Evolutionary conservation across 1,140 invertebrate species (phyloP), one percentile per base, ranked within the genome.

Genomic region (Popillia japonica): DNA sequence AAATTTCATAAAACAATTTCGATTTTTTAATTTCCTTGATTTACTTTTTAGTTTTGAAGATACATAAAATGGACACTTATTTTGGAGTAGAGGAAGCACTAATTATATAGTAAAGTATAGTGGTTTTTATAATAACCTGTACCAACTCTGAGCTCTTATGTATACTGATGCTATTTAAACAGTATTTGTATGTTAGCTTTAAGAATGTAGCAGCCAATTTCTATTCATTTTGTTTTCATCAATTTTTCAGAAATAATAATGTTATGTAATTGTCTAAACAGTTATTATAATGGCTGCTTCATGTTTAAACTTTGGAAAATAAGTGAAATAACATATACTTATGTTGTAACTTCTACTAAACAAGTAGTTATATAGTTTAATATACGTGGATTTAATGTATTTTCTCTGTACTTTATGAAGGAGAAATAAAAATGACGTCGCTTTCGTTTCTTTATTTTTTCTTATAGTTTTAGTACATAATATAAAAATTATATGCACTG

Each of bases 161-260:
- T 73, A 73, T 73, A 73, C 72, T 11, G 20, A 73, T 78, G 78
- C 40, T 40, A 80, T 78, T 78, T 80, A 80, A 72, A 80, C 79
- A 74, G 76, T 76, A 76, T 78, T 75, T 78, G 77, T 78, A 77
- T 80, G 72, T 79, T 75, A n/a, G n/a, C 79, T 59, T 76, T 27
- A 27, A 59, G n/a, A 20, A 23, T 76, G 27, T 76, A 59, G 20
- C 44, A 59, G 44, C 59, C 61, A 23, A 17, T 64, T 64, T 64
- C 6, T 7, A 64, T 64, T 64, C 22, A 64, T 22, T 17, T 17
- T 14, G 4, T 48, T 48, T 8, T 42, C 8, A n/a, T n/a, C n/a
- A n/a, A n/a, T n/a, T n/a, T n/a, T n/a, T n/a, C n/a, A n/a, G n/a
- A n/a, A n/a, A n/a, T n/a, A n/a, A n/a, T n/a, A n/a, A n/a, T n/a